Base-by-base conservation (phyloP, 2,113 vertebrate species). In the Halichoerus grypus region DNA sequence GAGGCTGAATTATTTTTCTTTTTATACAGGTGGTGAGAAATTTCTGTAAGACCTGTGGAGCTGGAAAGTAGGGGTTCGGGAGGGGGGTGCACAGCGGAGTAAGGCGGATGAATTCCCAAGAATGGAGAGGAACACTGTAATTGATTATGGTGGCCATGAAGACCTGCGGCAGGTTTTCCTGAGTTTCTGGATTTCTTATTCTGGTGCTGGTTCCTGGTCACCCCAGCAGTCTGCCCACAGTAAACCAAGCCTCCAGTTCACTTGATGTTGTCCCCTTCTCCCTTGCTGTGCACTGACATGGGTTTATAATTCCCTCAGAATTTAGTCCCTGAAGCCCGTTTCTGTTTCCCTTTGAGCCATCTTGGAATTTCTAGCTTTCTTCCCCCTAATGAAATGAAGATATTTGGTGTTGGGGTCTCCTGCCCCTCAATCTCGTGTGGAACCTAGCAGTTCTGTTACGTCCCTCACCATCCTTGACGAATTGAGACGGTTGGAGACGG, bases 1-100 rank as follows among this genome's bases (percentile, higher is more conserved):
- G 94, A 98, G 97, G 84, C 96, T 95, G 92, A 91, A 88, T 97
- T 98, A 88, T 95, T 98, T 87, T 97, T 93, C 55, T 88, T 97
- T 95, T 96, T 79, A 96, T 84, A 69, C 36, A 71, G 95, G 92
- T 88, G 97, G 90, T 92, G 90, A 87, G 87, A 96, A n/a, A 77
- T 67, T 88, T 80, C 87, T 92, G 5, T 92, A 69, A 94, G 71
- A 63, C 53, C 69, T 65, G 42, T 88, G 74, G 94, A 63, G 79
- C 92, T 95, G 57, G 24, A 19, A 42, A 19, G 84, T 46, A 71
- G 51, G 71, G 51, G 42, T 6, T 6, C 28, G 39, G 51, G 46
- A 7, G 57, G 31, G 71, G 89, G 26, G 55, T 36, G 7, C 88
- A 63, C 57, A 67, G 12, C 65, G 94, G 15, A 51, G 4, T 6